Evolutionary conservation across 2,888 invertebrate species (phyloP).

Genomic region (Phengaris arion): DNA sequence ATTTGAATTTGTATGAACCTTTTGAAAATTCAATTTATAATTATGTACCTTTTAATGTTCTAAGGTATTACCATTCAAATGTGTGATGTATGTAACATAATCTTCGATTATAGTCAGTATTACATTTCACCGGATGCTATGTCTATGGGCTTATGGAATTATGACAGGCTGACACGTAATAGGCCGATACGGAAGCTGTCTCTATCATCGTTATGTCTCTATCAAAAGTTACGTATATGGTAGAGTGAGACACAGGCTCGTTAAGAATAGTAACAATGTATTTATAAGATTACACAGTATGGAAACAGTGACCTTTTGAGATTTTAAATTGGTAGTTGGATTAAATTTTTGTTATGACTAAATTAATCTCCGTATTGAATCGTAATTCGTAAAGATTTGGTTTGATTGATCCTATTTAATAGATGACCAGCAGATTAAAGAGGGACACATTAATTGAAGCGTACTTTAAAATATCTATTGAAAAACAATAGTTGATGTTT

Average conservation of each 20-base stretch:
- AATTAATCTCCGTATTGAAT: no score
- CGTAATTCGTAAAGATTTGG: no score
- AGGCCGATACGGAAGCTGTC: constrained; percentile 22
- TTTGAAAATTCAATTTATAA: no score
- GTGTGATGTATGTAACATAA: constrained; percentile 12
- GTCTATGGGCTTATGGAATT: constrained; percentile 1
- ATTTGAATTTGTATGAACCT: no score
- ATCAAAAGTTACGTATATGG: constrained; percentile 15
- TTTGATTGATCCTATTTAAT: no score
- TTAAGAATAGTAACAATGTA: background rate
- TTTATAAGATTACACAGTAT: constrained; percentile 6
- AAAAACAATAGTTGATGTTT: no score
- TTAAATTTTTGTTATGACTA: background rate
- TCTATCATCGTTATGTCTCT: constrained; percentile 15
- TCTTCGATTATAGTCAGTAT: background rate
- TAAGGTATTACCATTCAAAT: background rate
- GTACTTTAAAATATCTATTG: no score
- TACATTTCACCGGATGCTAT: constrained; percentile 18
- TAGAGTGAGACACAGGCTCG: constrained; percentile 7
- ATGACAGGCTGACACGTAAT: constrained; percentile 23
- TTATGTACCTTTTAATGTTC: no score
- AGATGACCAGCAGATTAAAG: no score
- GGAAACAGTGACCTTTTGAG: background rate
- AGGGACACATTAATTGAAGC: no score
- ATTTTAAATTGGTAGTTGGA: background rate